Base-by-base conservation (phyloP, 53 echinoderm and acorn worm genomes). In the Stichopus horrens region DNA sequence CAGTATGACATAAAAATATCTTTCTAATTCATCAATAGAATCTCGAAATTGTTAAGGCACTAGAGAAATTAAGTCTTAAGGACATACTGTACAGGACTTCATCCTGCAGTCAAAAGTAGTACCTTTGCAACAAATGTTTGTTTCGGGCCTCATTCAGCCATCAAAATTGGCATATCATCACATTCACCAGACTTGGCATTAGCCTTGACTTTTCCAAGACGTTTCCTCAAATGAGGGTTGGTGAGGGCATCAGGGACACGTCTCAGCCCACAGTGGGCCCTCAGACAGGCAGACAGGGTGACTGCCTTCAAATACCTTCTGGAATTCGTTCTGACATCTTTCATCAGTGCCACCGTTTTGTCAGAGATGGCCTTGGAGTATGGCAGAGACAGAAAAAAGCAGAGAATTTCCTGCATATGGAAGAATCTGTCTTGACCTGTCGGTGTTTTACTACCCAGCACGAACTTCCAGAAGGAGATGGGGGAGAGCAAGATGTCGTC, bases 111-210 rank as follows among this genome's bases (percentile, higher is more conserved):
- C 11, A 59, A 9, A 59, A 8, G 11, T 11, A 9, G 59, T 59
- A 59, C 8, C 59, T 59, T 11, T 59, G 8, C 59, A 59, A 9
- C 11, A 59, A 9, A 59, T 59, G 8, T 74, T 23, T 9, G n/a
- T 21, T 23, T 4, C 1, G 7, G 13, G 54, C 11, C 13, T 83
- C 52, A 85, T 51, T 21, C 21, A 9, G 85, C 60, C 52, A 67
- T 37, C 8, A 83, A 65, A 52, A 85, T 85, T 18, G 85, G 85
- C 0, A 85, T 65, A 23, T 85, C 60, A 85, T 85, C 52, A 5
- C 85, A 85, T 58, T 85, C 65, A 60, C 85, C 85, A 51, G 85
- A 85, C 85, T 37, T 23, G 5, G 85, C 85, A 85, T 85, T 85
- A 51, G 85, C 63, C 37, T 65, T 63, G 65, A 85, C 85, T 52